Evolutionary conservation across 2,797 vertebrate genomes (phyloP), one percentile per base, ranked within the genome.

Genomic region (Lacerta viridis): DNA sequence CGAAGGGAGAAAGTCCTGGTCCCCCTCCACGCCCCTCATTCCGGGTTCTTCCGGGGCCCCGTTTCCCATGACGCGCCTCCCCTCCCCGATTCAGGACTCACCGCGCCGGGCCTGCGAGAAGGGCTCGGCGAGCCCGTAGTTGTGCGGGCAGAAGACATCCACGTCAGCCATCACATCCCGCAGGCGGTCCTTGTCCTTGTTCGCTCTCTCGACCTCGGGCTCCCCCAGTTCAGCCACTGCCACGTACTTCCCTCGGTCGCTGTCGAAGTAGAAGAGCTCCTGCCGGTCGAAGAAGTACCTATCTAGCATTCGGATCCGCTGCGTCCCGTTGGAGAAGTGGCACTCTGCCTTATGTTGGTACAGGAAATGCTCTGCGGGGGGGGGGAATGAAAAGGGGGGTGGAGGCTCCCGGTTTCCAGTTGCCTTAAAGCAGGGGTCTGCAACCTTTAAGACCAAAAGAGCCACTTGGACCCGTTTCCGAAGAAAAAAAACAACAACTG

Each of bases 321-420:
- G 20, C 39, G 39, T 87, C 69, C n/a, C 71, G 50, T 76, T 76
- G 69, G 6, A 17, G 64, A 59, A 59, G 0, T 0, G 17, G 55
- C 78, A 81, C 1, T 82, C 79, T 0, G 0, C 0, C 27, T n/a
- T 82, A 0, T 0, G 0, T 50, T 87, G 86, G 25, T 0, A 1
- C 43, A 86, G 0, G 64, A 50, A 71, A 0, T 69, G 68, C 68
- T 69, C 2, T 36, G 61, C 1, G 75, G 77, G 59, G 4, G 36
- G 76, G 29, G 25, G 10, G 3, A 2, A 2, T 8, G 13, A 25
- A 8, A 17, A 0, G 3, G 39, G 9, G 39, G 68, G 8, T 1
- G 3, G 3, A 55, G 50, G 4, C 50, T 55, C 15, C 50, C 11
- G 1, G 50, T 13, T 13, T 2, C 50, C 10, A 3, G 11, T 50